These are phyloP conservation scores for Tupaia tana DNA, from an alignment of 2,113 vertebrate genomes.

Conservation along the genomic window DNA sequence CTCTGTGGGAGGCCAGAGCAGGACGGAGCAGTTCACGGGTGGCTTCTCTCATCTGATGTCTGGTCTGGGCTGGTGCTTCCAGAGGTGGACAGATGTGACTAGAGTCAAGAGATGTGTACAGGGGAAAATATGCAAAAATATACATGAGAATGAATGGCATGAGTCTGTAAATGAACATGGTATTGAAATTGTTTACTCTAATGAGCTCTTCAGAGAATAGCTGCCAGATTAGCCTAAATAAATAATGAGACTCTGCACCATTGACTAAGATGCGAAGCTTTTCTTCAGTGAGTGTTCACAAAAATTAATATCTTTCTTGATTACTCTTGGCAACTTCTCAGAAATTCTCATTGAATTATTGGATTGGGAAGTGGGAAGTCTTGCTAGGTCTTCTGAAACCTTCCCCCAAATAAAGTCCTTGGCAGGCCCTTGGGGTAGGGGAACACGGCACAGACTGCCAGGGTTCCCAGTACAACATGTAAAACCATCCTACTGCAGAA, in stretches of 20 bases:
- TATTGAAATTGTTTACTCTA: conserved; percentile 67
- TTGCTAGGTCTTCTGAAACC: not conserved
- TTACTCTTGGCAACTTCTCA: conserved; percentile 55
- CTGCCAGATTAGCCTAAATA: conserved; percentile 69
- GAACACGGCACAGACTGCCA: not conserved
- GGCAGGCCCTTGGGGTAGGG: not conserved
- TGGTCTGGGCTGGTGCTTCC: fast-evolving
- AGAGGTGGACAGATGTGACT: not conserved
- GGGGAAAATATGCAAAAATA: conserved; percentile 6
- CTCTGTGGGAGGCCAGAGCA: not conserved
- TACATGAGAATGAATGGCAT: not conserved
- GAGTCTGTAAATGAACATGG: conserved; percentile 46
- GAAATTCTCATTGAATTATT: conserved; percentile 55
- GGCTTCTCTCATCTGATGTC: too few species aligned
- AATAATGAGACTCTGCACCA: conserved; percentile 59
- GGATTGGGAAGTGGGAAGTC: not conserved
- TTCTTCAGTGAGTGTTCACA: conserved; percentile 8
- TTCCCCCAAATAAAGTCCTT: not conserved
- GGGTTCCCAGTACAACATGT: not conserved
- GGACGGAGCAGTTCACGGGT: not conserved
- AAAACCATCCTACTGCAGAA: conserved; percentile 22
- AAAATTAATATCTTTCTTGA: conserved; percentile 52
- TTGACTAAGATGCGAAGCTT: conserved; percentile 39
- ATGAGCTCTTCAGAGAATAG: conserved; percentile 73
- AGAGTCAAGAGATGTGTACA: not conserved